Evolutionary conservation across 2,888 invertebrate genomes (phyloP).

Genomic region (Sturmia bella): DNA sequence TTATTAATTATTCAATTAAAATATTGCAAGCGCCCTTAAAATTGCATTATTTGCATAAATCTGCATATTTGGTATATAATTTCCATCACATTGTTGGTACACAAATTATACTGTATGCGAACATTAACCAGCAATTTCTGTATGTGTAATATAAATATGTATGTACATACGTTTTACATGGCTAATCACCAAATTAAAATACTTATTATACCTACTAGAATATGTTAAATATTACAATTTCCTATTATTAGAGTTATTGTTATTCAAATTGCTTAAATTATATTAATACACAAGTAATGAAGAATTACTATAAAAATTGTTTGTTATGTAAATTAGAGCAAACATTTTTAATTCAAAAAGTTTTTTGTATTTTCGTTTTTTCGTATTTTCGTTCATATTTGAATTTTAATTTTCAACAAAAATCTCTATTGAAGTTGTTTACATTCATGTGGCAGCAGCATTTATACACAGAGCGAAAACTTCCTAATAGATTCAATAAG

Average conservation of each 20-base stretch:
- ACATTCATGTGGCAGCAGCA: too few species aligned
- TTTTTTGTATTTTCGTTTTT: too few species aligned
- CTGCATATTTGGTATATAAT: not conserved
- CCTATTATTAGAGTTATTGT: conserved; percentile 29
- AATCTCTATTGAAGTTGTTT: too few species aligned
- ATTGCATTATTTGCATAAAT: conserved; percentile 42
- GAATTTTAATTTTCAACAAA: too few species aligned
- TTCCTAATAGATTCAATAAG: too few species aligned
- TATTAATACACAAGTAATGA: not conserved
- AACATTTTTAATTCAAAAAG: too few species aligned
- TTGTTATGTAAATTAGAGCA: not conserved
- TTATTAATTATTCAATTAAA: conserved; percentile 22
- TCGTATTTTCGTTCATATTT: too few species aligned
- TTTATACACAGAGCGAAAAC: too few species aligned
- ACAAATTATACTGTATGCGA: too few species aligned
- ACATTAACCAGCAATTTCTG: too few species aligned
- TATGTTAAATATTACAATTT: conserved; percentile 23
- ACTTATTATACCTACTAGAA: conserved; percentile 7
- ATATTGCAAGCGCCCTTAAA: conserved; percentile 18
- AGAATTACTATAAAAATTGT: not conserved
- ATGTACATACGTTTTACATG: not conserved
- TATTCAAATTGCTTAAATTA: not conserved
- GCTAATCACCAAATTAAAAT: conserved; percentile 48
- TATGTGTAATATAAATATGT: not conserved
- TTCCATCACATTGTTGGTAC: too few species aligned